These are phyloP conservation scores for Pseudonaja textilis DNA, from an alignment of 2,113 vertebrate genomes.

Conservation along the genomic window DNA sequence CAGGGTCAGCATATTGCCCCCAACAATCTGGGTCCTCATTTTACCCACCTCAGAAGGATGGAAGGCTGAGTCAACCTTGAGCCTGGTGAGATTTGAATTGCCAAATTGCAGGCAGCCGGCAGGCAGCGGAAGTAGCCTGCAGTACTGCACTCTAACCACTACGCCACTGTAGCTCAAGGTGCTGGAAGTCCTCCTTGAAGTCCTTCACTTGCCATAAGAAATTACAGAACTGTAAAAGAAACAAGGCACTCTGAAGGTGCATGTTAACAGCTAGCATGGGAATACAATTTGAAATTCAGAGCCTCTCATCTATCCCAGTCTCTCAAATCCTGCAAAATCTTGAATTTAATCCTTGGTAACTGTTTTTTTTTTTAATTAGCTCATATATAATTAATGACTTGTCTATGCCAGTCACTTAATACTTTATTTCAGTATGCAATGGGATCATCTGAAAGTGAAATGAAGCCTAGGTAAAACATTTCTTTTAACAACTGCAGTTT, in stretches of 20 bases:
- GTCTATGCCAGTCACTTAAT: not conserved
- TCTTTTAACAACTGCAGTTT: not conserved
- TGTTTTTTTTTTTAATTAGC: not conserved
- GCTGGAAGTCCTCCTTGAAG: not conserved
- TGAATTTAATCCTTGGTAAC: not conserved
- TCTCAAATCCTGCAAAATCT: not conserved
- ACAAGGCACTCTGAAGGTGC: not conserved
- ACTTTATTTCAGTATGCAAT: not conserved
- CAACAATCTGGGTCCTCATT: no score
- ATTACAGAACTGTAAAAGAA: not conserved
- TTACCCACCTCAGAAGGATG: no score
- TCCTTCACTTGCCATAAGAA: not conserved
- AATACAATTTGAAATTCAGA: not conserved
- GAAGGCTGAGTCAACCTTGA: no score
- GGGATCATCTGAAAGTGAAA: not conserved
- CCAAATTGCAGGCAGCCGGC: no score
- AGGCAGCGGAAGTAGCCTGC: no score
- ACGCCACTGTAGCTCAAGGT: no score
- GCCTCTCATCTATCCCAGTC: not conserved
- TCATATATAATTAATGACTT: not conserved
- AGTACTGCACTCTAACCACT: no score
- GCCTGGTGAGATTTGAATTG: no score
- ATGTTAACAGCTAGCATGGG: not conserved
- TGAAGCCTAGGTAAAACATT: not conserved
- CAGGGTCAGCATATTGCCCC: no score